These are phyloP conservation scores for Caiman crocodilus DNA, from an alignment of 2,797 vertebrate species.

Conservation along the genomic window DNA sequence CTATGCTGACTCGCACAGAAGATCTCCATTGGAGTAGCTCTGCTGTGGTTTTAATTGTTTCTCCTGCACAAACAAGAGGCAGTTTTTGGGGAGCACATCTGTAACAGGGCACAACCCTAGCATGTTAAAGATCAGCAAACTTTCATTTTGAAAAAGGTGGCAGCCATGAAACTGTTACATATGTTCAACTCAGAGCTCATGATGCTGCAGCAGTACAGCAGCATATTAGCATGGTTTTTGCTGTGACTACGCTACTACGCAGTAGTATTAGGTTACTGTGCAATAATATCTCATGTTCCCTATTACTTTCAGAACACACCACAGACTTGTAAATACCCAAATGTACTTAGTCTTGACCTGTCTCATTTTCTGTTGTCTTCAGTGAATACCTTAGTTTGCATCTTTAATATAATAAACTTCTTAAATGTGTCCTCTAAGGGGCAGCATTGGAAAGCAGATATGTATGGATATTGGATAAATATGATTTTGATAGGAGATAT, in stretches of 20 bases:
- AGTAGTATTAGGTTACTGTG: too few species aligned
- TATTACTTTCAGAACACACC: not conserved
- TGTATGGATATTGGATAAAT: not conserved
- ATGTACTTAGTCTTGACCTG: not conserved
- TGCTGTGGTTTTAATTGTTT: not conserved
- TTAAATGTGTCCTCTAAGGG: conserved; percentile 51
- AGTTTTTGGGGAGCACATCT: not conserved
- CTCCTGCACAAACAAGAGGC: not conserved
- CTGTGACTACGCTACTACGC: too few species aligned
- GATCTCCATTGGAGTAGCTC: not conserved
- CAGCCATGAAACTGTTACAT: not conserved
- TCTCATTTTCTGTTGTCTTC: not conserved
- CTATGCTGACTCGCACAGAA: not conserved
- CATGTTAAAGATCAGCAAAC: not conserved
- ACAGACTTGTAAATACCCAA: not conserved
- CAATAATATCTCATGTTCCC: not conserved
- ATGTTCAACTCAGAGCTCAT: not conserved
- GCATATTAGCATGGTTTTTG: too few species aligned
- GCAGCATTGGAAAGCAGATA: conserved; percentile 65
- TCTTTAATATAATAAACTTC: conserved; percentile 1
- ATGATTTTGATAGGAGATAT: not conserved
- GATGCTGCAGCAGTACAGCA: not conserved
- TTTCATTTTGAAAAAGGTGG: not conserved
- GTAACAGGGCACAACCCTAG: not conserved
- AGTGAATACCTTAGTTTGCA: not conserved